Evolutionary conservation across 2,113 vertebrate genomes (phyloP), one percentile per base, ranked within the genome.

Genomic region (Origma solitaria): DNA sequence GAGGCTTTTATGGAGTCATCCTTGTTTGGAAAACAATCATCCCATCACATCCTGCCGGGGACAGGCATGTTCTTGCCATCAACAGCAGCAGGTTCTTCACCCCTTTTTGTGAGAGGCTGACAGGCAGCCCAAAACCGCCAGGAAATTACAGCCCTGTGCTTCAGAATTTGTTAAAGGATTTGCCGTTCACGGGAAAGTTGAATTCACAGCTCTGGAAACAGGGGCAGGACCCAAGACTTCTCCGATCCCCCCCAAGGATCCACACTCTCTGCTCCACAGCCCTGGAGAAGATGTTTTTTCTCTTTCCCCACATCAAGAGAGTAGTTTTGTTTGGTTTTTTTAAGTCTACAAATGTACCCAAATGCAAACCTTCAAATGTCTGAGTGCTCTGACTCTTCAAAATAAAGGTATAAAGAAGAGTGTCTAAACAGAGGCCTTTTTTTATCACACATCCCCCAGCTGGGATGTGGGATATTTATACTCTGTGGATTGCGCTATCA

Each of bases 121-220:
- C 51, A 66, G 47, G n/a, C 47, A 71, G 50, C 57, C 44, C 56
- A 60, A 71, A 78, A 51, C 16, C 24, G 45, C 8, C 1, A 0
- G 13, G 61, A 33, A 60, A 35, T 85, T 50, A 62, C 77, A 27
- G 54, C 3, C 19, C 23, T 35, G 44, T 51, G 35, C 66, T 77
- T 64, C 69, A 44, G 50, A 88, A 35, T 11, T n/a, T 56, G 5
- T 11, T 45, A 27, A 57, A 82, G 15, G 18, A 37, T 79, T 79
- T 0, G 0, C 30, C 33, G 13, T 81, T 70, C 22, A 1, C 24
- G 6, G n/a, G 10, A 21, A 89, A 33, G 4, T 44, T 54, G 6
- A 15, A 65, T 38, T 18, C 68, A 23, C 7, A 11, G n/a, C 3
- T 21, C 35, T 84, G 35, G 31, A 45, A 85, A 70, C 3, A 49